Base-by-base conservation (phyloP, 2,888 invertebrate species). In the Agrenia bidenticulata region DNA sequence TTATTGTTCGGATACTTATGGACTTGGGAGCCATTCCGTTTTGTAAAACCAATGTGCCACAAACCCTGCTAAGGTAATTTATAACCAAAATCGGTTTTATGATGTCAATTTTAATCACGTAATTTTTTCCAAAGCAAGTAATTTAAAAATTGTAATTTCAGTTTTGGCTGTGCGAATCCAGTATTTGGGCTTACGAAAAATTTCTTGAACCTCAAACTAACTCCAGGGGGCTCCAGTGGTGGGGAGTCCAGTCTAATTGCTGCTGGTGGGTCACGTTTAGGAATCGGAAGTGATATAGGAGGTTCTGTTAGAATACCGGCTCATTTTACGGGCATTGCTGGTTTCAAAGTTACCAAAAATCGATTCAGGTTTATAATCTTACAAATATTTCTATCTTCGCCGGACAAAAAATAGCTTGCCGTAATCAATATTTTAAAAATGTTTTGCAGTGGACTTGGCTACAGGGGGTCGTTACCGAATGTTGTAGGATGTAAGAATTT, bases 261-360 rank as follows among this genome's bases (percentile, higher is more conserved):
- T 1, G 77, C 77, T 2, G 79, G 80, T 13, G 83, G 81, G 0
- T 80, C 81, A 2, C 69, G 80, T 1, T 70, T 83, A 15, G 82
- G 82, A 2, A 77, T 81, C n/a, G 82, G 81, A 1, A 78, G 79
- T 37, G 83, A 83, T 67, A 79, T 82, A 37, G 82, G 81, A 15
- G 83, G 83, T 41, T 82, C 82, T 62, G 79, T 83, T 23, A 77
- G 83, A n/a, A 80, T 82, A 57, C 83, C 83, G 0, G 78, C 80
- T 74, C 79, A 68, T 79, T 82, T 76, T 80, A 81, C 61, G 11
- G 73, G 73, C 15, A 64, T 73, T 49, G 60, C 55, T n/a, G 68
- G 68, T 21, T 66, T 68, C 23, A 73, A 73, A 50, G 56, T 61
- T 41, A 70, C 73, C 2, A 70, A 69, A 55, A 63, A 64, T 41